Percentiles rank a stretch among this genome's conserved stretches.
Evolutionary conservation across 2,113 vertebrate species (phyloP).

Genomic region (Ailurus styani): DNA sequence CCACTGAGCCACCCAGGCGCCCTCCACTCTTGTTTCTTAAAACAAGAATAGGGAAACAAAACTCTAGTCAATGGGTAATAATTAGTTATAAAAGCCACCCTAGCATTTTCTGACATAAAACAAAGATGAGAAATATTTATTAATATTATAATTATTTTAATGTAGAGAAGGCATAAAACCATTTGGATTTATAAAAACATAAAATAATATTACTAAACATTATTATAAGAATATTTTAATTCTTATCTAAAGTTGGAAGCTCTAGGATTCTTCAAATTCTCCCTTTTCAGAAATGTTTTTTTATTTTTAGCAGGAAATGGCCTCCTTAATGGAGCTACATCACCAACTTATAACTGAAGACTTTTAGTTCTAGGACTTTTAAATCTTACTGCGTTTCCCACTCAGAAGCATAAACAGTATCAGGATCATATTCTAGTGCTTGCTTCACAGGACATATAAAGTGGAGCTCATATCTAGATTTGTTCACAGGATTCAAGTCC

Average conservation of each 20-base stretch:
- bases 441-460: background rate
- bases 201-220: background rate
- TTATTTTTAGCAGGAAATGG: background rate
- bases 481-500: background rate
- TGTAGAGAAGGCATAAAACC: background rate
- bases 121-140: background rate
- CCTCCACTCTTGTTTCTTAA: slow-evolving; percentile 28
- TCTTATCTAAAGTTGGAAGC: background rate
- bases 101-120: slow-evolving; percentile 2
- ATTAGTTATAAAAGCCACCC: slow-evolving; percentile 11
- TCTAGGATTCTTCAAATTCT: background rate
- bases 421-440: background rate
- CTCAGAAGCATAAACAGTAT: background rate
- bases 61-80: background rate
- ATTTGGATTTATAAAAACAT: slow-evolving; percentile 1
- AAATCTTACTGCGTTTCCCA: background rate
- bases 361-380: background rate
- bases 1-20: no score
- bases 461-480: background rate
- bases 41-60: background rate
- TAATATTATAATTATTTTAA: background rate
- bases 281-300: background rate
- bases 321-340: background rate
- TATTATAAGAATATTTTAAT: slow-evolving; percentile 40
- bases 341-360: background rate